phyloP scores from a whole-genome alignment of 2,113 vertebrate genomes.

The Triplophysa siluroides region DNA sequence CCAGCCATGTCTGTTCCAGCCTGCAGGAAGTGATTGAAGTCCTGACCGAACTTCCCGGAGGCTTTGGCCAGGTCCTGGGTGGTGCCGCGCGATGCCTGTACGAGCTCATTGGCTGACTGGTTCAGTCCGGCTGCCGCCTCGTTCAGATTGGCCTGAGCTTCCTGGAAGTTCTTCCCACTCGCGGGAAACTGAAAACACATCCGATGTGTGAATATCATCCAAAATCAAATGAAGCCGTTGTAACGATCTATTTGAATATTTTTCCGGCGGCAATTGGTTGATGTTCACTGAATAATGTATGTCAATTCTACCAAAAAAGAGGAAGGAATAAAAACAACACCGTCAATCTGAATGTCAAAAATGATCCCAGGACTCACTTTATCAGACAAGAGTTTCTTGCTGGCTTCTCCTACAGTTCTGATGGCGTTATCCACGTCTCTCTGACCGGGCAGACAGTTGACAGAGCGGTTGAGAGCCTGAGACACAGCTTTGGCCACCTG shows the following conservation, averaged over 20 bases:
- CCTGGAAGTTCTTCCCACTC: slow-evolving; percentile 92
- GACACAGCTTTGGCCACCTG: slow-evolving; percentile 97
- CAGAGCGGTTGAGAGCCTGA: slow-evolving; percentile 89
- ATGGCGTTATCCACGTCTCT: slow-evolving; percentile 95
- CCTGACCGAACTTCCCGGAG: slow-evolving; percentile 92
- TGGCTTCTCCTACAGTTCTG: slow-evolving; percentile 90
- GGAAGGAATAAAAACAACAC: too few relatives aligned
- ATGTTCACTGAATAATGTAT: too few relatives aligned
- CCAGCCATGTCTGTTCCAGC: slow-evolving; percentile 97
- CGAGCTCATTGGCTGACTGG: slow-evolving; percentile 94
- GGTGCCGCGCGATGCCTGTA: slow-evolving; percentile 90
- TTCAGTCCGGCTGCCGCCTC: slow-evolving; percentile 88
- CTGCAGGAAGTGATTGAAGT: slow-evolving; percentile 92
- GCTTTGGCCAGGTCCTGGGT: slow-evolving; percentile 89
- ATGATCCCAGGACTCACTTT: slow-evolving; percentile 74
- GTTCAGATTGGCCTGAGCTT: slow-evolving; percentile 89
- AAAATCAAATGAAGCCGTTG: too few relatives aligned
- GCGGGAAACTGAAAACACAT: slow-evolving; percentile 81
- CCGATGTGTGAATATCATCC: too few relatives aligned
- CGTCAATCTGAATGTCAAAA: too few relatives aligned
- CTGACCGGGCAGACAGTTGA: slow-evolving; percentile 95
- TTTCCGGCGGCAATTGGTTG: too few relatives aligned
- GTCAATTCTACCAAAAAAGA: too few relatives aligned
- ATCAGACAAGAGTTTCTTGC: slow-evolving; percentile 86
- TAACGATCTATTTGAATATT: too few relatives aligned